Conservation (phyloP, 2,113 vertebrate genomes). For the Syrrhaptes paradoxus region DNA sequence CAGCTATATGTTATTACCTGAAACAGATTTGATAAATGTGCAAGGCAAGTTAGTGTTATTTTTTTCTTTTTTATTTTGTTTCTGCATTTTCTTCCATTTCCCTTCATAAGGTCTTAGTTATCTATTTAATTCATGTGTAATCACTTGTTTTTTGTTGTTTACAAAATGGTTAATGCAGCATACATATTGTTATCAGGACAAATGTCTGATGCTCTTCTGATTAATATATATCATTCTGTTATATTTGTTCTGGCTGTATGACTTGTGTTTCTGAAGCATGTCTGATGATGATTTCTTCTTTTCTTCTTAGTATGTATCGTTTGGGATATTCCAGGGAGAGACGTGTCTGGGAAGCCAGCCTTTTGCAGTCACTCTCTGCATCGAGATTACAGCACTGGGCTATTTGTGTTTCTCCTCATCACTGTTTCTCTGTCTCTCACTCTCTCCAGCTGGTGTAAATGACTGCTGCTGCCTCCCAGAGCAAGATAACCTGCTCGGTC, state of each 20-base stretch:
- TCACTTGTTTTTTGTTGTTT: conserved; percentile 8
- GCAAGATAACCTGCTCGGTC: conserved; percentile 78
- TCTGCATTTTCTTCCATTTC: not conserved
- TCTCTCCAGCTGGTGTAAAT: conserved; percentile 80
- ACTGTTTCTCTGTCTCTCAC: conserved; percentile 56
- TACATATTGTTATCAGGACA: not conserved
- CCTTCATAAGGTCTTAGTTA: not conserved
- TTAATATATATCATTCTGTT: not conserved
- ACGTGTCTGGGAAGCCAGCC: not conserved
- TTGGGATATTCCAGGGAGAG: conserved; percentile 22
- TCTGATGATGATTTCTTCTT: conserved; percentile 1
- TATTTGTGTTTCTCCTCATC: conserved; percentile 63
- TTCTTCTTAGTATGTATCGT: not conserved
- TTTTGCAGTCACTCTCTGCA: conserved; percentile 30
- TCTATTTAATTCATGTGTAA: not conserved
- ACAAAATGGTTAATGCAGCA: not conserved
- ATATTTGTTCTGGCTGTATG: not conserved
- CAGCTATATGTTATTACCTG: not conserved
- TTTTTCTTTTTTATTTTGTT: not conserved
- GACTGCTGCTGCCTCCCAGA: conserved; percentile 74
- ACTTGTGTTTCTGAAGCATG: not conserved
- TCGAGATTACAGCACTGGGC: conserved; percentile 54
- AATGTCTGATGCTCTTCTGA: not conserved
- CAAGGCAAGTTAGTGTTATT: not conserved
- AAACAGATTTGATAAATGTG: not conserved